Conservation (phyloP, 2,797 vertebrate genomes). For the Distichodus sexfasciatus region DNA sequence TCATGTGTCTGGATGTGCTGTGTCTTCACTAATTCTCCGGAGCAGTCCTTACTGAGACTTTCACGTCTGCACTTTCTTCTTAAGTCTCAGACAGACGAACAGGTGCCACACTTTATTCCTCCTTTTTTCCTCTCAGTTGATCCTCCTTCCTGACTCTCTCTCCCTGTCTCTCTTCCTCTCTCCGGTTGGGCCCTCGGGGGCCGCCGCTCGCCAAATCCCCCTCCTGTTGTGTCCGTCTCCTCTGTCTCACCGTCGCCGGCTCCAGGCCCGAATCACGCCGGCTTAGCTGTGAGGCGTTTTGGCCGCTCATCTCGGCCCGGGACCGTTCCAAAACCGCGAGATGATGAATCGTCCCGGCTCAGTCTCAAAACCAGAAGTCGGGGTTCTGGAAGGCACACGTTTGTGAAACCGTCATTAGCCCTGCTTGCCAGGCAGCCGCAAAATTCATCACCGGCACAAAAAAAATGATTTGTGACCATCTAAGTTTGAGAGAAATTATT, state of each 20-base stretch:
- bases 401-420: conserved; percentile 27
- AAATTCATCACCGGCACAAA: too few relatives aligned
- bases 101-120: not conserved
- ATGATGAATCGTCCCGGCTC: conserved; percentile 36
- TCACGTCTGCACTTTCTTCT: too few relatives aligned
- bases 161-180: too few relatives aligned
- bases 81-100: not conserved
- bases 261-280: conserved; percentile 18
- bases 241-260: conserved; percentile 2
- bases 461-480: not conserved
- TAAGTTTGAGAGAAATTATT: not conserved
- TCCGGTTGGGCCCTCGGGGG: too few relatives aligned
- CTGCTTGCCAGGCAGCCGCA: not conserved
- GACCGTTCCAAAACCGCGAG: conserved; percentile 19
- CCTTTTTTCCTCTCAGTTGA: too few relatives aligned
- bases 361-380: conserved; percentile 8
- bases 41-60: too few relatives aligned
- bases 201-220: too few relatives aligned
- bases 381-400: conserved; percentile 20
- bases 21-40: not conserved
- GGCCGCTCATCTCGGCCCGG: conserved; percentile 16
- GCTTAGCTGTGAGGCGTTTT: conserved; percentile 22
- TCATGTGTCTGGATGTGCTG: too few relatives aligned
- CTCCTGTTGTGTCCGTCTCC: conserved; percentile 3
- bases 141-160: too few relatives aligned